These are phyloP conservation scores for Elaphurus davidianus DNA, from an alignment of 2,113 vertebrate genomes.

Conservation along the genomic window DNA sequence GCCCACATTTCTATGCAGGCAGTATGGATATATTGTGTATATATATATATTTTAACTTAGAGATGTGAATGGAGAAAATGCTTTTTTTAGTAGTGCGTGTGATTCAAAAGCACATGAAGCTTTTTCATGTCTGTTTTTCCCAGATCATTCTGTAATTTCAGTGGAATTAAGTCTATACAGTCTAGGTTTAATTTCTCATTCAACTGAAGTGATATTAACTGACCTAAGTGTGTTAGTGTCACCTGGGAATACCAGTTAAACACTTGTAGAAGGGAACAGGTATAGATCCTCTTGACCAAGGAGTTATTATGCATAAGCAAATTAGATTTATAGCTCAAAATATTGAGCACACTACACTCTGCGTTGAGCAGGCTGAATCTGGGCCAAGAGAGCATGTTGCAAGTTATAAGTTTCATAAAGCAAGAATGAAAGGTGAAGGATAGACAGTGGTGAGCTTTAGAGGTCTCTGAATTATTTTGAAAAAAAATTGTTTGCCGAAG, in stretches of 20 bases:
- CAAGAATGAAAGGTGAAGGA: neutral
- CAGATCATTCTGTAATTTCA: conserved; percentile 5
- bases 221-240: neutral
- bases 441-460: neutral
- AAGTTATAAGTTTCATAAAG: neutral
- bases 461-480: neutral
- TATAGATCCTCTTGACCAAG: neutral
- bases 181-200: neutral
- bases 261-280: neutral
- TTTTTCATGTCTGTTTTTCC: neutral
- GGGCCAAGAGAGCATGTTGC: neutral
- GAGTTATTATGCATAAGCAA: neutral
- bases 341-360: neutral
- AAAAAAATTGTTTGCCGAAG: neutral
- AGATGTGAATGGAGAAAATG: neutral
- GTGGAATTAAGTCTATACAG: neutral
- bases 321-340: neutral
- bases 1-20: neutral
- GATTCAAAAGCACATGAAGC: conserved; percentile 22
- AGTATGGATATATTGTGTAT: neutral
- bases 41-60: neutral
- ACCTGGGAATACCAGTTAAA: neutral
- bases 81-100: conserved; percentile 1
- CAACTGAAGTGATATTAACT: neutral
- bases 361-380: neutral